A percentile compares a stretch with the other conserved stretches of the same genome.
phyloP scores from a whole-genome alignment of 2,113 vertebrate species.

The Hippocampus barbouri region DNA sequence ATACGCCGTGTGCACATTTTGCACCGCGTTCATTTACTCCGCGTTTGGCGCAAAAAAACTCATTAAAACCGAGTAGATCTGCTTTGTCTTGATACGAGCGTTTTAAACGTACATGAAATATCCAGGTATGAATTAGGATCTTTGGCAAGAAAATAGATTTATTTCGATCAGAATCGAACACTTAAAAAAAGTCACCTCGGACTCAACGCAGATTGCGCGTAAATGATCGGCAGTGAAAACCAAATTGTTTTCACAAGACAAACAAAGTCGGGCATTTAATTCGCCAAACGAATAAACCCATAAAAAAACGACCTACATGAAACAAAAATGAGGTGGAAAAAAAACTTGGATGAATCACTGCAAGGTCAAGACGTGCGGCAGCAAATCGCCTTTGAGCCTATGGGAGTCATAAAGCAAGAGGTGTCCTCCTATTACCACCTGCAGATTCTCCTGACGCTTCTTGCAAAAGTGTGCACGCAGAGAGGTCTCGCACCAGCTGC shows the following conservation, averaged over 20 bases:
- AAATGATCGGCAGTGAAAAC: slow-evolving; percentile 39
- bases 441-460: slow-evolving; percentile 43
- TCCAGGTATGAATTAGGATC: slow-evolving; percentile 23
- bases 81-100: slow-evolving; percentile 7
- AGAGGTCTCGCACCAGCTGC: slow-evolving; percentile 47
- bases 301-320: neutral
- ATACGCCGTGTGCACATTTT: slow-evolving; percentile 14
- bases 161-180: slow-evolving; percentile 38
- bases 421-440: slow-evolving; percentile 54
- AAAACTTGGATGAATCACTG: slow-evolving; percentile 48
- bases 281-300: neutral
- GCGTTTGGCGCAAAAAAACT: neutral
- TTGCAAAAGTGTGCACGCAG: slow-evolving; percentile 29
- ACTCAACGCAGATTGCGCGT: slow-evolving; percentile 47
- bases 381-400: slow-evolving; percentile 35
- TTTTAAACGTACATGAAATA: slow-evolving; percentile 19
- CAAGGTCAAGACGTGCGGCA: slow-evolving; percentile 39
- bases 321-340: neutral
- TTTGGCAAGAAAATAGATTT: slow-evolving; percentile 8
- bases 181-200: slow-evolving; percentile 41
- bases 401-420: slow-evolving; percentile 41
- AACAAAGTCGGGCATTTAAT: slow-evolving; percentile 30
- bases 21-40: slow-evolving; percentile 5
- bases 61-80: slow-evolving; percentile 5
- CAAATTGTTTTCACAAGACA: slow-evolving; percentile 24